Evolutionary conservation across 1,140 invertebrate species (phyloP).

Genomic region (Zaprionus ghesquierei): DNA sequence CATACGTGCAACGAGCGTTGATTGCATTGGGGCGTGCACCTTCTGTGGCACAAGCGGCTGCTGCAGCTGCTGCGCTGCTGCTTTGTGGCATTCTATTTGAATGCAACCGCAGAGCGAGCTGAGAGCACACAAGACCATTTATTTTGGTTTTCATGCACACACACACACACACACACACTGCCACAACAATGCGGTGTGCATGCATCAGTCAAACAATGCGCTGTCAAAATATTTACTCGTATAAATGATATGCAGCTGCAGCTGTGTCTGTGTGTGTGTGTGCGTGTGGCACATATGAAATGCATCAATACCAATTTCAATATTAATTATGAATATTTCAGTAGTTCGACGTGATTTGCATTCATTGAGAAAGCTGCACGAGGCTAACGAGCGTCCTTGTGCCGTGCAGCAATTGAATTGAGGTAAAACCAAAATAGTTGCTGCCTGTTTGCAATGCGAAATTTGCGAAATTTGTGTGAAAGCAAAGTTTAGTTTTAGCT

Average conservation of each 20-base stretch:
- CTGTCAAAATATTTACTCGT: conserved; percentile 58
- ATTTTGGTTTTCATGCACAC: conserved; percentile 37
- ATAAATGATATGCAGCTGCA: conserved; percentile 44
- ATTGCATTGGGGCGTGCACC: conserved; percentile 53
- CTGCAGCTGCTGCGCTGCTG: background rate
- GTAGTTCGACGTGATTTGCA: conserved; percentile 12
- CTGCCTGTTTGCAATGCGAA: background rate
- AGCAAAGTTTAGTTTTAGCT: background rate
- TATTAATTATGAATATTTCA: conserved; percentile 37
- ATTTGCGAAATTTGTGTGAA: background rate
- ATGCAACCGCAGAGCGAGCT: conserved; percentile 20
- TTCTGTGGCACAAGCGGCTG: background rate
- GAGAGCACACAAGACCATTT: conserved; percentile 41
- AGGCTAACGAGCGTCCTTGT: background rate
- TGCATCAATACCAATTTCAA: conserved; percentile 36
- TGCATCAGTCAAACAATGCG: conserved; percentile 56
- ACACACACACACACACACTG: conserved; percentile 13
- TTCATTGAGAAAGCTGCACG: background rate
- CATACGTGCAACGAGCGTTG: conserved; percentile 58
- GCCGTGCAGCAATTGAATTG: background rate
- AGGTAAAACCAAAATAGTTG: background rate
- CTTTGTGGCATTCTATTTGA: conserved; percentile 22
- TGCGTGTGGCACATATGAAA: conserved; percentile 7
- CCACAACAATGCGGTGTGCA: conserved; percentile 41
- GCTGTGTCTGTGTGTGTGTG: background rate